phyloP scores from a whole-genome alignment of 1,140 invertebrate genomes.

The Pteromalus puparum region DNA sequence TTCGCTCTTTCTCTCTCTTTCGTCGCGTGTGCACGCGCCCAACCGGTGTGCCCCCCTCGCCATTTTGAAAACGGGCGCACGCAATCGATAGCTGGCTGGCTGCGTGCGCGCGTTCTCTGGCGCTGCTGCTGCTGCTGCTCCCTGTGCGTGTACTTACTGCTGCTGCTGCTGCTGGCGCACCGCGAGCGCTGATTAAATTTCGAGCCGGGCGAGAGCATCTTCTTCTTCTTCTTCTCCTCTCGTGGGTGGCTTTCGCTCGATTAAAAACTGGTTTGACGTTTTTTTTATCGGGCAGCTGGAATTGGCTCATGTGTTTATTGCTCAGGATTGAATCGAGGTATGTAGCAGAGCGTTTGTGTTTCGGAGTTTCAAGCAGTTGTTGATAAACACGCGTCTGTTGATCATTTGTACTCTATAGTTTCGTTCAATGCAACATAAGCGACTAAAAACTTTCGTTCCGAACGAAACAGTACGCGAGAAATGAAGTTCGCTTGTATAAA shows the following conservation, averaged over 20 bases:
- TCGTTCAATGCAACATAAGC: no score
- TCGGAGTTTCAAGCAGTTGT: no score
- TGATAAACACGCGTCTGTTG: no score
- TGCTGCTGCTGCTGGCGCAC: background rate
- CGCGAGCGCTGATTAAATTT: background rate
- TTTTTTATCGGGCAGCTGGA: no score
- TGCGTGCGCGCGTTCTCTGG: conserved; percentile 30
- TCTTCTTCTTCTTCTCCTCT: background rate
- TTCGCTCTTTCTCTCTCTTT: background rate
- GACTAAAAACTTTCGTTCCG: no score
- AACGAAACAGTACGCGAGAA: no score
- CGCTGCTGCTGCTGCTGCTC: conserved; percentile 35
- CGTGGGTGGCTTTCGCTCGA: background rate
- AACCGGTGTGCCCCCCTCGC: conserved; percentile 60
- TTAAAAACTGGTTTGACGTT: background rate
- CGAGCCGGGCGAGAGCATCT: background rate
- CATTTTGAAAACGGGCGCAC: conserved; percentile 71
- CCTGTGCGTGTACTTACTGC: background rate
- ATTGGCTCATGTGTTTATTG: background rate
- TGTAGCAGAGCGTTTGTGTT: no score
- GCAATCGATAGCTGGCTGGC: conserved; percentile 66
- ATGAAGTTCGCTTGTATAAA: no score
- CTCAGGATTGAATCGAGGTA: no score
- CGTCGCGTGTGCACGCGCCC: conserved; percentile 13
- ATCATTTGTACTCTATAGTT: no score